Conservation (phyloP, 1,140 invertebrate species). For the Drosophila pseudoobscura region DNA sequence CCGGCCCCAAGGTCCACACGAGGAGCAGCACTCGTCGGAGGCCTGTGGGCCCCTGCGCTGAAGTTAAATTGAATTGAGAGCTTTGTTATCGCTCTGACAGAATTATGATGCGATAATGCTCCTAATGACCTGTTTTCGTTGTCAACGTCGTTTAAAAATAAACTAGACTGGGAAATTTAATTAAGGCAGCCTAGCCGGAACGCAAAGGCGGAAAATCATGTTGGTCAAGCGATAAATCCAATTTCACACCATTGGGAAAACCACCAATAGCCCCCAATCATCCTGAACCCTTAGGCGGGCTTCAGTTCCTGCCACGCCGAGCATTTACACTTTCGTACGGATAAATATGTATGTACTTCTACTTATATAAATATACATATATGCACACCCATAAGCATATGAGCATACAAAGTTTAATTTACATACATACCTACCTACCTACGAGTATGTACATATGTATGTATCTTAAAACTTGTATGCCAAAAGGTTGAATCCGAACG, state of each 20-base stretch:
- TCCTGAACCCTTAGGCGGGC: constrained; percentile 44
- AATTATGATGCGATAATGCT: constrained; percentile 75
- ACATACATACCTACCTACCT: constrained; percentile 9
- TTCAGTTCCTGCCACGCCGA: not conserved
- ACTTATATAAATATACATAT: not conserved
- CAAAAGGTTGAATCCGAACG: constrained; percentile 7
- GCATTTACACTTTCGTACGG: constrained; percentile 5
- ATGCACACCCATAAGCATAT: not conserved
- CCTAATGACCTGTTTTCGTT: constrained; percentile 73
- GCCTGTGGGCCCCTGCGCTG: constrained; percentile 17
- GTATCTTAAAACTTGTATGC: not conserved
- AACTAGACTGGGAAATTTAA: constrained; percentile 66
- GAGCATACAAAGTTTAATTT: not conserved
- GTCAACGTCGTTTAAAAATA: constrained; percentile 68
- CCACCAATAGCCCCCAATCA: constrained; percentile 60
- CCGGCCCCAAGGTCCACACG: constrained; percentile 40
- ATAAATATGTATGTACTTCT: constrained; percentile 2
- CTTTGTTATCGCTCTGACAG: constrained; percentile 68
- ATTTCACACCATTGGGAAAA: constrained; percentile 62
- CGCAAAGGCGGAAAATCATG: constrained; percentile 57
- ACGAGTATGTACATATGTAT: no score
- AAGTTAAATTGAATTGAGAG: constrained; percentile 67
- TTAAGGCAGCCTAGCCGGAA: constrained; percentile 41
- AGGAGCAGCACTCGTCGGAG: constrained; percentile 23
- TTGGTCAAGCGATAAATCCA: constrained; percentile 70